A percentile compares a stretch with the other conserved stretches of the same genome.
These are phyloP conservation scores for Nothobranchius furzeri DNA, from an alignment of 2,113 vertebrate genomes.

Conservation along the genomic window DNA sequence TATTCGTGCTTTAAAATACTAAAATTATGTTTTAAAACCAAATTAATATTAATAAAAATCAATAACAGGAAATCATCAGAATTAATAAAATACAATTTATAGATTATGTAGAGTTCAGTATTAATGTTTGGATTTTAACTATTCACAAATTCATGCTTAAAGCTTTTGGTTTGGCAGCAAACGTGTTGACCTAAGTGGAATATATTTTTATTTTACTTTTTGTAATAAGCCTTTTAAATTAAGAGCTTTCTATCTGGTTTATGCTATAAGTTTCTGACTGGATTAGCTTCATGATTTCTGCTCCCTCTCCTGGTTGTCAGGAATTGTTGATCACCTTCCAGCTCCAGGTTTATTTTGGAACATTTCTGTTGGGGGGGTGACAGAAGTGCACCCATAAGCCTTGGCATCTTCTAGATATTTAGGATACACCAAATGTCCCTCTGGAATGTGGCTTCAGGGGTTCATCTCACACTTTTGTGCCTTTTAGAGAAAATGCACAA, in stretches of 20 bases:
- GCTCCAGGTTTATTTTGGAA: conserved; percentile 63
- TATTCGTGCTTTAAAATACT: conserved; percentile 56
- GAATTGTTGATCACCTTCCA: conserved; percentile 48
- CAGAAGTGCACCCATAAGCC: conserved; percentile 19
- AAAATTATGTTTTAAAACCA: too few species aligned
- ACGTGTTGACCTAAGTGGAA: background rate
- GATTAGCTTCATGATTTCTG: conserved; percentile 26
- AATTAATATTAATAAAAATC: background rate
- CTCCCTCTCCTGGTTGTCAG: conserved; percentile 12
- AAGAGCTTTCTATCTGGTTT: background rate
- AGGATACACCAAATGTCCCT: conserved; percentile 33
- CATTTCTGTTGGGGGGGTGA: conserved; percentile 59
- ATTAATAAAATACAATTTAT: background rate
- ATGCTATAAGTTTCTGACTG: conserved; percentile 10
- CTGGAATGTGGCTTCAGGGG: conserved; percentile 1
- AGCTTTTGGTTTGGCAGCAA: background rate
- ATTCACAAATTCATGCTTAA: background rate
- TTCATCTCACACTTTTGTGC: conserved; percentile 19
- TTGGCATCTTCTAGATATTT: conserved; percentile 47
- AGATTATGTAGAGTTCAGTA: too few species aligned
- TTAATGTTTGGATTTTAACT: background rate
- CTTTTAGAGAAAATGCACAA: conserved; percentile 1
- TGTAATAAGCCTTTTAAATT: background rate
- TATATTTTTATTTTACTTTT: background rate
- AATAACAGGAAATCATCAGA: background rate